Evolutionary conservation across 2,113 vertebrate genomes (phyloP), one percentile per base, ranked within the genome.

Genomic region (Chaetura pelagica): DNA sequence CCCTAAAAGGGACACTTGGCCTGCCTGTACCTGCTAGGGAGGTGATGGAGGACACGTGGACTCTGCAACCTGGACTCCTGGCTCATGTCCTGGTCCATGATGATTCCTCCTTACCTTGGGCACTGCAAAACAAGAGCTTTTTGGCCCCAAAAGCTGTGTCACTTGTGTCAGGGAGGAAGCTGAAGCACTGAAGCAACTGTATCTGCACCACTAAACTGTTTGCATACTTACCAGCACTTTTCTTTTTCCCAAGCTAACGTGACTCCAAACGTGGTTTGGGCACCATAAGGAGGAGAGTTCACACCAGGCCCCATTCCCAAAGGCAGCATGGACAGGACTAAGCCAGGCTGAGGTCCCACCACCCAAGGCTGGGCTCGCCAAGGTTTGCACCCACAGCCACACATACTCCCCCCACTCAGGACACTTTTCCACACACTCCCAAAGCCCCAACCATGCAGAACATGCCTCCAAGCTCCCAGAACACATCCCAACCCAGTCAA

Each of bases 381-480:
- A 17, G 15, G 17, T 34, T 69, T 74, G 22, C 30, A 40, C 19
- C 4, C 55, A 8, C 20, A 27, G 10, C 7, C 5, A 3, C 7
- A 10, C 0, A 2, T 5, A 38, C 16, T 16, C 18, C 44, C 44
- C 12, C 9, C 42, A 20, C 16, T 49, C 13, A 8, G 26, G 22
- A 52, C 10, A 34, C 23, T 15, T 1, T 1, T 1, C 1, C 1
- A 1, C 40, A 44, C 15, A 10, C 2, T 63, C 30, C 58, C 42
- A 38, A 23, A 49, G 19, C 6, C 42, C 15, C 48, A 52, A 0
- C 49, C 78, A 55, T 59, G 44, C 17, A 27, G 48, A 19, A 48
- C 4, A 0, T 5, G 6, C 4, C 59, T 73, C 32, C 34, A 15
- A 26, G 29, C 19, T 35, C 46, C 40, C 27, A 51, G 46, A 66